Conservation (phyloP, 2,888 invertebrate genomes). For the Cheilosia grossa region DNA sequence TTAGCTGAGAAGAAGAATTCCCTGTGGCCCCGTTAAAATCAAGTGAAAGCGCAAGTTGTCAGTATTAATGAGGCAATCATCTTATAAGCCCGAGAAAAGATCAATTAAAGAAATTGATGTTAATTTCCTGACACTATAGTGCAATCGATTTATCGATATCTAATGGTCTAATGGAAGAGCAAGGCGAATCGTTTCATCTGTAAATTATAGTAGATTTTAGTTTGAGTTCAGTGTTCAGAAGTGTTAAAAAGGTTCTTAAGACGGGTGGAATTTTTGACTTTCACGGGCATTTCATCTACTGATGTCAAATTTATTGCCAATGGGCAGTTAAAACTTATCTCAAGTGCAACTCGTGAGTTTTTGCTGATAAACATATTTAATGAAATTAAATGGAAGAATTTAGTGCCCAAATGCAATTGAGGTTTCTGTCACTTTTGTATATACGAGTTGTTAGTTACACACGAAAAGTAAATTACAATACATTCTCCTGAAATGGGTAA, state of each 20-base stretch:
- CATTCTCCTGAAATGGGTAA: no score
- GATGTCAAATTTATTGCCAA: neutral
- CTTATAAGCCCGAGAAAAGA: conserved; percentile 20
- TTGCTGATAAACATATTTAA: no score
- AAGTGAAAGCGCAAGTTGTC: conserved; percentile 31
- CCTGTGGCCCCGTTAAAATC: conserved; percentile 3
- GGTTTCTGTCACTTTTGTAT: no score
- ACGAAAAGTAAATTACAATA: no score
- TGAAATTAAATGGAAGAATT: no score
- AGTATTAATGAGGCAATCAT: conserved; percentile 17
- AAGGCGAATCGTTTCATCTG: neutral
- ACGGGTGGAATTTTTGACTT: no score
- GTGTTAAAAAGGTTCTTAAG: no score
- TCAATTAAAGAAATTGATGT: conserved; percentile 17
- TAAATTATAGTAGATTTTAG: neutral
- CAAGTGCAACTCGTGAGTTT: neutral
- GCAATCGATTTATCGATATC: neutral
- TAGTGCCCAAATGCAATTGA: no score
- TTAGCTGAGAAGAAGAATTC: neutral
- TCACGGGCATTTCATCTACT: no score
- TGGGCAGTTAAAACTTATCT: neutral
- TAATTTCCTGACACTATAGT: conserved; percentile 10
- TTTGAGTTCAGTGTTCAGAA: no score
- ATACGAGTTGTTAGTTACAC: no score
- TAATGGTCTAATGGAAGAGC: neutral